A percentile compares a stretch with the other conserved stretches of the same genome.
Conservation (phyloP, 2,113 vertebrate species). For the Orycteropus afer region DNA sequence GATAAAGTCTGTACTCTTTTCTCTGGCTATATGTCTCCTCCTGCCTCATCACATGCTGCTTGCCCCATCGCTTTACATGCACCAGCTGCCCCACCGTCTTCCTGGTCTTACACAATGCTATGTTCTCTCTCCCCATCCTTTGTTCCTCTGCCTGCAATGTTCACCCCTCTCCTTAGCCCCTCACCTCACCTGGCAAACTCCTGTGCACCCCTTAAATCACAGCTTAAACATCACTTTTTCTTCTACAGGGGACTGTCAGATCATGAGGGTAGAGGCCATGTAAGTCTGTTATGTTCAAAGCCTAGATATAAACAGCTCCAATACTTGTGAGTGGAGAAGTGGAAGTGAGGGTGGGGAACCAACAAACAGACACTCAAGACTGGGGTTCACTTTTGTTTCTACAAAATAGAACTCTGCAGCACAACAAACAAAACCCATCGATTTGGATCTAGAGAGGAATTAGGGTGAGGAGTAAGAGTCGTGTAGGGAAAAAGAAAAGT, state of each 20-base stretch:
- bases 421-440: not conserved
- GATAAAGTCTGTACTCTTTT: not conserved
- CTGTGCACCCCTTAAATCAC: not conserved
- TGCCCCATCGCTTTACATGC: not conserved
- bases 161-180: fast-evolving
- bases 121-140: not conserved
- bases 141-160: not conserved
- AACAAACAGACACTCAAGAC: not conserved
- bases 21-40: not conserved
- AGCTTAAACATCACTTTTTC: not conserved
- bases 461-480: not conserved
- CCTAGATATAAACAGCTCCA: not conserved
- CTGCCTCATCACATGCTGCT: not conserved
- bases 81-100: not conserved
- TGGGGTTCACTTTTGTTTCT: not conserved
- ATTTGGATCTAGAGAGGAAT: not conserved
- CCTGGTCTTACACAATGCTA: not conserved
- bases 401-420: not conserved
- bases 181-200: not conserved
- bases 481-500: not conserved
- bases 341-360: not conserved
- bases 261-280: not conserved
- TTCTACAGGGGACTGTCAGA: not conserved
- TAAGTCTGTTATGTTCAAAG: not conserved
- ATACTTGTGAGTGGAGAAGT: not conserved